Evolutionary conservation across 2,797 vertebrate genomes (phyloP).

Genomic region (Gallinago nigripennis): DNA sequence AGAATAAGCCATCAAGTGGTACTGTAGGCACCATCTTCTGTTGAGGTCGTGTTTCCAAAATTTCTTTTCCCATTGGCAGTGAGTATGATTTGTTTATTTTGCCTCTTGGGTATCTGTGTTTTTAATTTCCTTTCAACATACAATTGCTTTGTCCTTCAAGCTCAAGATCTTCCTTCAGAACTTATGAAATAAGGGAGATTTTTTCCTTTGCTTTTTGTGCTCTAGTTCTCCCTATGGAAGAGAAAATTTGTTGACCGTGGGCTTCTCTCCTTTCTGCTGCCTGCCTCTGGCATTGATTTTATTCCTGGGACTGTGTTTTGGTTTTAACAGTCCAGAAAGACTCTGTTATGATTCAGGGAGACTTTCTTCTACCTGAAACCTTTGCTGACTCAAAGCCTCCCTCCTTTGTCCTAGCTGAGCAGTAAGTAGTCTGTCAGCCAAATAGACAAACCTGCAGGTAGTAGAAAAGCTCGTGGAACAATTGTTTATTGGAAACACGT

Average conservation of each 20-base stretch:
- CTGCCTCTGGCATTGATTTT: slow-evolving; percentile 4
- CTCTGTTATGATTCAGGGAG: neutral
- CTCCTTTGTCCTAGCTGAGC: neutral
- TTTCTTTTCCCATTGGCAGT: neutral
- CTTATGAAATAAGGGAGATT: neutral
- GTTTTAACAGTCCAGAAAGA: neutral
- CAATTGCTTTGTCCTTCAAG: neutral
- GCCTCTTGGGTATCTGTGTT: neutral
- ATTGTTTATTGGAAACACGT: neutral
- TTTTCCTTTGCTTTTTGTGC: neutral
- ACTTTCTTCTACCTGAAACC: neutral
- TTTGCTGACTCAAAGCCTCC: neutral
- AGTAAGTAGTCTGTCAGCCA: neutral
- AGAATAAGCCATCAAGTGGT: slow-evolving; percentile 23
- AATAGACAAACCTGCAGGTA: neutral
- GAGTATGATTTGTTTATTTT: neutral
- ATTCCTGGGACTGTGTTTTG: neutral
- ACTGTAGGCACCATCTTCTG: neutral
- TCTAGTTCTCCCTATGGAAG: neutral
- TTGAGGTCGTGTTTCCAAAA: neutral
- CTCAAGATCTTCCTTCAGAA: neutral
- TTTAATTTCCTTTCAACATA: slow-evolving; percentile 14
- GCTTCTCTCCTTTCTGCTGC: neutral
- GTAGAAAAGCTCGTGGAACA: neutral
- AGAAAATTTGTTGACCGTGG: slow-evolving; percentile 11